Percentiles rank a stretch among this genome's conserved stretches.
Conservation (phyloP, 2,113 vertebrate genomes). For the Tenrec ecaudatus region DNA sequence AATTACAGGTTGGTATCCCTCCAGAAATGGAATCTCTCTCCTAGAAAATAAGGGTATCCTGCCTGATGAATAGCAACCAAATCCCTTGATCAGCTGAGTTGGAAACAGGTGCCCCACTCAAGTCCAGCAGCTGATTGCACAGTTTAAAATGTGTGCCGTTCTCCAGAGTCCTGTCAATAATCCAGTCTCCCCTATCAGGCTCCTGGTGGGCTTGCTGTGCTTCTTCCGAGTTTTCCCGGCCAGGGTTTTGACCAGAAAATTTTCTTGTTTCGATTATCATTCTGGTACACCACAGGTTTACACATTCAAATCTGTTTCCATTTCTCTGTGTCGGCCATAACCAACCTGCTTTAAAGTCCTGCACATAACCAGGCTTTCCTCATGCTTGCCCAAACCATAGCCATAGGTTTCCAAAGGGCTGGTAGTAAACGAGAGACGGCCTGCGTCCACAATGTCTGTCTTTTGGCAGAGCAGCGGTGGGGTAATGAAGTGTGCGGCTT, state of each 20-base stretch:
- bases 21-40: too few species aligned
- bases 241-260: not conserved
- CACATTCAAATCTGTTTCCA: not conserved
- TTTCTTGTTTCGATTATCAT: not conserved
- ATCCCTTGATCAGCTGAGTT: not conserved
- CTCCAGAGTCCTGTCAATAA: not conserved
- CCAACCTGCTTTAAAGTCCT: not conserved
- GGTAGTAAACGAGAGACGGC: conserved; percentile 41
- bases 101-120: not conserved
- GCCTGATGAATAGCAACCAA: not conserved
- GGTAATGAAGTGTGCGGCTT: conserved; percentile 49
- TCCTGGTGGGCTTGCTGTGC: not conserved
- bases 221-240: not conserved
- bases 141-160: not conserved
- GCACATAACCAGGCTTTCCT: conserved; percentile 36
- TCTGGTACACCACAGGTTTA: not conserved
- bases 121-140: not conserved
- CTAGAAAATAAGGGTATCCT: too few species aligned
- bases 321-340: not conserved
- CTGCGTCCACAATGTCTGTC: conserved; percentile 50
- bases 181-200: not conserved
- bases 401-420: conserved; percentile 54
- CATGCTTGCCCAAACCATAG: conserved; percentile 54
- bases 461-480: conserved; percentile 45
- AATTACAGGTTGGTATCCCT: too few species aligned